These are phyloP conservation scores for Drosophila subobscura DNA, from an alignment of 1,140 invertebrate genomes.

Conservation along the genomic window DNA sequence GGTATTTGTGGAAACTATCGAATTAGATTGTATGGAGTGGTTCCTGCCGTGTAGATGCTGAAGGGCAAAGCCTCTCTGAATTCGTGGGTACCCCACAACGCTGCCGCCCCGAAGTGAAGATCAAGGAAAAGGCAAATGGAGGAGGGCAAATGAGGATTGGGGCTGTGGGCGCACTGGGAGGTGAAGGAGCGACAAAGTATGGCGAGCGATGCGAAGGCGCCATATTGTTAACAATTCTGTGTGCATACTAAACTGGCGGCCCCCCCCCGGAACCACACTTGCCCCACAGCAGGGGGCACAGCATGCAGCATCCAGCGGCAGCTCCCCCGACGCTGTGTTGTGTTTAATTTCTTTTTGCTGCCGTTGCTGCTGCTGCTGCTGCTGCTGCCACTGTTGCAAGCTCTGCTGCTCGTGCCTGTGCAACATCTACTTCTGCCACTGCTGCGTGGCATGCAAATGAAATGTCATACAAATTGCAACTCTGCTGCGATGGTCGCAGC, in stretches of 20 bases:
- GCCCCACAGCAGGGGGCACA: background rate
- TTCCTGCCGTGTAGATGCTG: background rate
- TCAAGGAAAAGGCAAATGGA: conserved; percentile 25
- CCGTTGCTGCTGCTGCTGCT: conserved; percentile 21
- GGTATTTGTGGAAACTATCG: background rate
- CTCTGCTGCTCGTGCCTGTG: conserved; percentile 31
- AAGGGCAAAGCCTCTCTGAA: conserved; percentile 3
- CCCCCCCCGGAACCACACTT: background rate
- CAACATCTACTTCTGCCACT: conserved; percentile 11
- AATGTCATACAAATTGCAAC: conserved; percentile 67
- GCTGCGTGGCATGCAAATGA: conserved; percentile 61
- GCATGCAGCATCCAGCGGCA: background rate
- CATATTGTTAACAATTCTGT: conserved; percentile 63
- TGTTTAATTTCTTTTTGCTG: conserved; percentile 62
- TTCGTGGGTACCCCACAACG: conserved; percentile 8
- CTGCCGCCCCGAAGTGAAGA: conserved; percentile 12
- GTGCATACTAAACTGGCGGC: conserved; percentile 56
- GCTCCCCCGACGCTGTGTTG: conserved; percentile 53
- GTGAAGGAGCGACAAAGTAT: conserved; percentile 38
- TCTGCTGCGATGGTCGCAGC: conserved; percentile 47
- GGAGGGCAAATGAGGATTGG: conserved; percentile 9
- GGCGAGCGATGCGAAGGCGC: conserved; percentile 43
- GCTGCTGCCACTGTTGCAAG: conserved; percentile 30
- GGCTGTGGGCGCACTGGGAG: background rate
- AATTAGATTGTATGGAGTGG: background rate